A percentile compares a stretch with the other conserved stretches of the same genome.
phyloP scores from a whole-genome alignment of 2,797 vertebrate genomes.

The Esox masquinongy region DNA sequence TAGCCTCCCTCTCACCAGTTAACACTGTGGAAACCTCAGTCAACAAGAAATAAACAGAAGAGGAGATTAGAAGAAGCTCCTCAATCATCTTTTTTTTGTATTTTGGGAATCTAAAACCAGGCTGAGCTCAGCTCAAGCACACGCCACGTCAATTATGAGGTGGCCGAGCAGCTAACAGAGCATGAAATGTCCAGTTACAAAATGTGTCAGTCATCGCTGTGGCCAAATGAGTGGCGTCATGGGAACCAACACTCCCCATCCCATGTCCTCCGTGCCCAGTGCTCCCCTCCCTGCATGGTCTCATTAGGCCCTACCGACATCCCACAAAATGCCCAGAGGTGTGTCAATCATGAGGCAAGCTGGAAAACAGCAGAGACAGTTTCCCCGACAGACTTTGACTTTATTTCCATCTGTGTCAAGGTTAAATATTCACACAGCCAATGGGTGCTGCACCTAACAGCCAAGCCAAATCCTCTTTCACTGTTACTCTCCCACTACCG shows the following conservation, averaged over 20 bases:
- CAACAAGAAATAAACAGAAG: constrained; percentile 2
- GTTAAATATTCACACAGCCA: neutral
- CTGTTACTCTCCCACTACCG: neutral
- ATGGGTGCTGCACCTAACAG: neutral
- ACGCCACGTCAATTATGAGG: constrained; percentile 22
- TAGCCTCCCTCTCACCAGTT: neutral
- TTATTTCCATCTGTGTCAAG: constrained; percentile 1
- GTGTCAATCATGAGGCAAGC: neutral
- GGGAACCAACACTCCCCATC: constrained; percentile 17
- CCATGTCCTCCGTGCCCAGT: constrained; percentile 10
- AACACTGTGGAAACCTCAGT: neutral
- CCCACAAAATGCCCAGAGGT: neutral
- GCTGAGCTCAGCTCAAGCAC: constrained; percentile 19
- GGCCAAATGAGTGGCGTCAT: constrained; percentile 21
- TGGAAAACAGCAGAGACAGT: neutral
- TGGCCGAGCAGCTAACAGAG: constrained; percentile 18
- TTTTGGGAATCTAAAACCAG: constrained; percentile 4
- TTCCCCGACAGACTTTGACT: neutral
- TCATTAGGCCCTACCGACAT: constrained; percentile 5
- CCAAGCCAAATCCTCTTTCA: neutral
- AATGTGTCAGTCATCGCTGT: constrained; percentile 21
- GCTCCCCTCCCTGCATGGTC: neutral
- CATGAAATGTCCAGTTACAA: constrained; percentile 30
- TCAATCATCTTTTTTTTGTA: neutral
- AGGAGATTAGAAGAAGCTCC: neutral